A percentile compares a stretch with the other conserved stretches of the same genome.
These are phyloP conservation scores for Glossophaga mutica DNA, from an alignment of 2,797 vertebrate genomes.

Conservation along the genomic window DNA sequence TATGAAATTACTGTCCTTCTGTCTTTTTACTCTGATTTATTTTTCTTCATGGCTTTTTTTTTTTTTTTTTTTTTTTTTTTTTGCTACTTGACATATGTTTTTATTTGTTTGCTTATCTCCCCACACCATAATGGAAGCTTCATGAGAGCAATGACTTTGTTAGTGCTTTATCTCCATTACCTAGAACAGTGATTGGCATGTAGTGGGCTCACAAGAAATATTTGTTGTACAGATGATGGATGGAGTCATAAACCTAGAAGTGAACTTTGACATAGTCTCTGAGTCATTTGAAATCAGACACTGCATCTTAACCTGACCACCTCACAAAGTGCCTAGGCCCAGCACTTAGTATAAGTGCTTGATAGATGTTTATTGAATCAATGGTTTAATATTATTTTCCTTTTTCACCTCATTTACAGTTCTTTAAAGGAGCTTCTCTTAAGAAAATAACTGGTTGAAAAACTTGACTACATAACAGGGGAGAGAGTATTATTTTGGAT, in stretches of 20 bases:
- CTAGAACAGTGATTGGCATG: neutral
- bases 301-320: neutral
- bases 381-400: neutral
- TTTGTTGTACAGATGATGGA: neutral
- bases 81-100: neutral
- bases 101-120: neutral
- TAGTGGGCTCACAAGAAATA: neutral
- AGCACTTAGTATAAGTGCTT: neutral
- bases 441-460: neutral
- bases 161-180: neutral
- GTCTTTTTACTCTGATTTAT: neutral
- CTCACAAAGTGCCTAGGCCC: neutral
- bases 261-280: neutral
- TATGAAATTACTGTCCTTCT: neutral
- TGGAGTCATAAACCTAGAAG: neutral
- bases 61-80: neutral
- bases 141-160: neutral
- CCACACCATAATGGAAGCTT: neutral
- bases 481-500: neutral
- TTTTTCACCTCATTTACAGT: neutral
- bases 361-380: neutral
- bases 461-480: neutral
- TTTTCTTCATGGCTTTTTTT: slow-evolving; percentile 3
- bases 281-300: neutral
- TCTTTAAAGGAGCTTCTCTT: neutral